These are phyloP conservation scores for Ochropleura leucogaster DNA, from an alignment of 2,888 invertebrate genomes.

Conservation along the genomic window DNA sequence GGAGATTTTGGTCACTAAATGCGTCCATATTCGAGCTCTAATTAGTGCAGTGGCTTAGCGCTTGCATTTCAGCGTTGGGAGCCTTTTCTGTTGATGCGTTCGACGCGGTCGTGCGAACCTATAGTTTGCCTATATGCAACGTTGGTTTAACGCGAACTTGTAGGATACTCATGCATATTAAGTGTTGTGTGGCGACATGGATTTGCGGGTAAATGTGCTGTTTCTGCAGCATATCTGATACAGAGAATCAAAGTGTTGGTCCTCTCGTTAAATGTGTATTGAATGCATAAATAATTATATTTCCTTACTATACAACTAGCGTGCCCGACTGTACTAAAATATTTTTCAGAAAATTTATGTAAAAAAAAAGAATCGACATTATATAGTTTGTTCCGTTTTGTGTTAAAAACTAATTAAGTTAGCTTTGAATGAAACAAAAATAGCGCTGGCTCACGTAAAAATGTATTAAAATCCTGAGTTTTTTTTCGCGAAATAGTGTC, in stretches of 20 bases:
- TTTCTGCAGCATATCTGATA: conserved; percentile 10
- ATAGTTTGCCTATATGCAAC: conserved; percentile 14
- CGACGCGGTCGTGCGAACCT: conserved; percentile 9
- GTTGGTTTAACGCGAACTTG: conserved; percentile 3
- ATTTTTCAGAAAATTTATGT: not conserved
- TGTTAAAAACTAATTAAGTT: not conserved
- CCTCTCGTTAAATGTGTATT: not conserved
- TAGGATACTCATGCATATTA: conserved; percentile 33
- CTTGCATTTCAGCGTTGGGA: conserved; percentile 27
- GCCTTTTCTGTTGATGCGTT: conserved; percentile 32
- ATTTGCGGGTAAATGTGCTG: conserved; percentile 25
- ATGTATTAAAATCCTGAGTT: not conserved
- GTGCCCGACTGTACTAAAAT: not conserved
- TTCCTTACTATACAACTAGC: too few species aligned
- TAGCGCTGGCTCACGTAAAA: not conserved
- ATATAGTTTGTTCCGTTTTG: not conserved
- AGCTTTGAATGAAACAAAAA: not conserved
- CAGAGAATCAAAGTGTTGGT: not conserved
- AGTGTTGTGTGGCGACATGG: conserved; percentile 44
- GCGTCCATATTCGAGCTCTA: conserved; percentile 29
- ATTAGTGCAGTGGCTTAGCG: conserved; percentile 30
- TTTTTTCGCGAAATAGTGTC: not conserved
- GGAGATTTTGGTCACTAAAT: conserved; percentile 46
- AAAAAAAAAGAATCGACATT: too few species aligned
- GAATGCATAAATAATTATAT: too few species aligned